These are phyloP conservation scores for Athetis lepigone DNA, from an alignment of 2,888 invertebrate genomes.

Conservation along the genomic window DNA sequence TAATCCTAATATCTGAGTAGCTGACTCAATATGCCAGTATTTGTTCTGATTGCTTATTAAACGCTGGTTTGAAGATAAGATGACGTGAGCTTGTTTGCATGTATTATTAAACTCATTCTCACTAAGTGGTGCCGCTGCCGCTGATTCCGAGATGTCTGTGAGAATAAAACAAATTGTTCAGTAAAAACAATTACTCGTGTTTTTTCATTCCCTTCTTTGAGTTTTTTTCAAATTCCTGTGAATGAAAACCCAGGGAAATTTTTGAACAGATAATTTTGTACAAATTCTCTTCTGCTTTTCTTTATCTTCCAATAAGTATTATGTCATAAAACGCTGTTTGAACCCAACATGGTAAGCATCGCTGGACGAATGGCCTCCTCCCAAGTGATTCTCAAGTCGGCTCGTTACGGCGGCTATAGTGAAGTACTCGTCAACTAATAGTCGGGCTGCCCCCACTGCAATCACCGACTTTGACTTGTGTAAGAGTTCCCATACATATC, in stretches of 20 bases:
- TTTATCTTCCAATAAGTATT: too few species aligned
- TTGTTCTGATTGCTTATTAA: conserved; percentile 35
- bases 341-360: not conserved
- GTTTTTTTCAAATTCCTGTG: too few species aligned
- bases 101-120: not conserved
- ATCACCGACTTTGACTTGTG: not conserved
- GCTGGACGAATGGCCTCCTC: conserved; percentile 47
- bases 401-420: conserved; percentile 65
- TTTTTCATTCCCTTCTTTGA: not conserved
- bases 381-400: conserved; percentile 65
- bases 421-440: conserved; percentile 65
- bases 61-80: conserved; percentile 7
- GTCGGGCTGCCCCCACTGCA: conserved; percentile 18
- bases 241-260: not conserved
- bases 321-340: too few species aligned
- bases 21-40: conserved; percentile 19
- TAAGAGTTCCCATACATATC: conserved; percentile 29
- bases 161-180: too few species aligned
- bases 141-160: not conserved
- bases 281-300: not conserved
- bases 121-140: not conserved
- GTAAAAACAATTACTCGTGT: too few species aligned
- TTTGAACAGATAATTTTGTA: not conserved
- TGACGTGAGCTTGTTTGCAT: not conserved
- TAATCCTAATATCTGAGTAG: conserved; percentile 38